A percentile compares a stretch with the other conserved stretches of the same genome.
phyloP scores from a whole-genome alignment of 2,113 vertebrate species.

The Bungarus multicinctus region DNA sequence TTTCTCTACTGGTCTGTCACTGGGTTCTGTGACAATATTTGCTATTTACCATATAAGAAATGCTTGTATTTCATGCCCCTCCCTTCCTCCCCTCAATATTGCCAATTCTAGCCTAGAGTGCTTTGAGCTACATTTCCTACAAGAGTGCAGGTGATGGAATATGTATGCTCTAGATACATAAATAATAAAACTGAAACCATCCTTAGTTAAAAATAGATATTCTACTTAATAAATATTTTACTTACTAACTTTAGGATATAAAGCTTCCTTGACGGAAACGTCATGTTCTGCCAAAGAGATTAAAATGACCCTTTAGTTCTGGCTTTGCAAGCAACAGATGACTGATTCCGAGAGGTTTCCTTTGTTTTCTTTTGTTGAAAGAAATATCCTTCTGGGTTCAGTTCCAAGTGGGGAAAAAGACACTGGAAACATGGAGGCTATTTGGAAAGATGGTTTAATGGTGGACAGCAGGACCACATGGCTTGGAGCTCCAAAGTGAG shows the following conservation, averaged over 20 bases:
- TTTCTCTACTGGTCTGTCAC: not conserved
- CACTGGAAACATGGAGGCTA: no score
- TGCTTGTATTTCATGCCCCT: rapidly evolving
- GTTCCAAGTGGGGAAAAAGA: no score
- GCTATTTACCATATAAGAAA: not conserved
- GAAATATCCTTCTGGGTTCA: no score
- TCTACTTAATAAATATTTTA: slow-evolving; percentile 75
- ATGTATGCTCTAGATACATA: slow-evolving; percentile 49
- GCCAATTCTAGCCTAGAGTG: not conserved
- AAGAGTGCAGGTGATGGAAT: slow-evolving; percentile 18
- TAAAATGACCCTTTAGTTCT: rapidly evolving
- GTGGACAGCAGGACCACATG: no score
- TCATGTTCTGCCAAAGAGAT: slow-evolving; percentile 21
- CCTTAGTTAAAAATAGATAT: slow-evolving; percentile 69
- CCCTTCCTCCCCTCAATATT: not conserved
- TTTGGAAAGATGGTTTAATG: no score
- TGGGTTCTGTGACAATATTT: not conserved
- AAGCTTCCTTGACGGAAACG: slow-evolving; percentile 40
- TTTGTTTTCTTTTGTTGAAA: no score
- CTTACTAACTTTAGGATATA: slow-evolving; percentile 56
- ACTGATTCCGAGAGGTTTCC: not conserved
- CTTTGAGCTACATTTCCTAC: not conserved
- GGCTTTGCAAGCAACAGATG: rapidly evolving
- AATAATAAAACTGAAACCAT: slow-evolving; percentile 72
- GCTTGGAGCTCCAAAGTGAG: no score